These are phyloP conservation scores for Carcina quercana DNA, from an alignment of 2,888 invertebrate genomes.

Conservation along the genomic window DNA sequence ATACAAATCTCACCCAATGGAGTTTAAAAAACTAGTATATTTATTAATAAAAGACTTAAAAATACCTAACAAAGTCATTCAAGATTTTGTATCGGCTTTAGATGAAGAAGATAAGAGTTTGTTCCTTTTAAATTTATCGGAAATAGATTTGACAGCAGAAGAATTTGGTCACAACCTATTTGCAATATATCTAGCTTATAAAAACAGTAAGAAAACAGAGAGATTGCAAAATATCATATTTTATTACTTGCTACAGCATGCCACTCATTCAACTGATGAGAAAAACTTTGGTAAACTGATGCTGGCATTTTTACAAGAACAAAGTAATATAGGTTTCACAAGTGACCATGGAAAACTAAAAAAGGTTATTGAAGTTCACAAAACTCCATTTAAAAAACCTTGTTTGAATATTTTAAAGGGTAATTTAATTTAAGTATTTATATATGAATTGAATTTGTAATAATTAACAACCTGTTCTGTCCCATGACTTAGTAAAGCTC, in stretches of 20 bases:
- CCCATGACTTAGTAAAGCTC: too few species aligned
- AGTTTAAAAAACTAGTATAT: conserved; percentile 28
- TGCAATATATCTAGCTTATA: conserved; percentile 38
- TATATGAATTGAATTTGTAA: not conserved
- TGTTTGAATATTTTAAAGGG: conserved; percentile 37
- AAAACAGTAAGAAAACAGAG: conserved; percentile 31
- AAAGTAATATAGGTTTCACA: conserved; percentile 19
- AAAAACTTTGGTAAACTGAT: conserved; percentile 44
- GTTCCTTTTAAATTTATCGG: conserved; percentile 27
- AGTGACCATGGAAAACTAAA: conserved; percentile 20
- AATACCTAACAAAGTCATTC: conserved; percentile 31
- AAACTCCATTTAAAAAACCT: conserved; percentile 41
- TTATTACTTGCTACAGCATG: conserved; percentile 21
- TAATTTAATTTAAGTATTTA: conserved; percentile 14
- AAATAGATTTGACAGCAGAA: conserved; percentile 25
- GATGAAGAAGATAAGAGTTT: conserved; percentile 18
- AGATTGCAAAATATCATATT: conserved; percentile 32
- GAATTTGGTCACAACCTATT: conserved; percentile 36
- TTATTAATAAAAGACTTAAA: conserved; percentile 30
- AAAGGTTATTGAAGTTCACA: conserved; percentile 34
- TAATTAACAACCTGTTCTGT: too few species aligned
- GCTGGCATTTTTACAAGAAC: conserved; percentile 34
- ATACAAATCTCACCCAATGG: conserved; percentile 20
- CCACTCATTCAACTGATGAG: conserved; percentile 25
- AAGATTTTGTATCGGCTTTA: conserved; percentile 33